Base-by-base conservation (phyloP, 2,113 vertebrate species). In the Pardalotus punctatus region DNA sequence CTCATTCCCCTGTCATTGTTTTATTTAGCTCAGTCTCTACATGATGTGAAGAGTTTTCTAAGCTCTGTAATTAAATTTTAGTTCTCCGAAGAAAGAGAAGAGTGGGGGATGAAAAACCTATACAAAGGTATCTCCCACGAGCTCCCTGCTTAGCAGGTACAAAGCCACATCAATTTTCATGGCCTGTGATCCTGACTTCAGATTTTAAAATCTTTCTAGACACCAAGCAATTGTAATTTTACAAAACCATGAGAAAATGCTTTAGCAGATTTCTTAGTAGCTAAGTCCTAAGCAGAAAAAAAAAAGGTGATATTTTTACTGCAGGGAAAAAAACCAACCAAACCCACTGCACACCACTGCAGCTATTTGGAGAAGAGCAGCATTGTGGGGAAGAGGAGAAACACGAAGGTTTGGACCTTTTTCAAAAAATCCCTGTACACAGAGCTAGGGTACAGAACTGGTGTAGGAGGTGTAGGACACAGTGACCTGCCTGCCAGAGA, bases 41-140 rank as follows among this genome's bases (percentile, higher is more conserved):
- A 36, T 2, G 12, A 61, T n/a, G 36, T 77, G 43, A 86, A 69
- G 66, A 23, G 19, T 53, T 73, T 77, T 42, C 58, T 24, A 50
- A 83, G 76, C 54, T 77, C 79, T 86, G 62, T 81, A 90, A 95
- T 92, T 95, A 83, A 64, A 88, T 73, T 73, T 57, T 11, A 77
- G 17, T 28, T 73, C 50, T 45, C 22, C 16, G 29, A 83, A 88
- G 45, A 70, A 76, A 53, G 21, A 42, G 25, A 56, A n/a, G 16
- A 71, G 28, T 4, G 4, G 18, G 23, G 85, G 14, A 33, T 76
- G 40, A 69, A 57, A 58, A 67, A 62, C 47, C 45, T 28, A 19
- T 4, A 45, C 47, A 17, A 2, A 84, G 28, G 18, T 48, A 29
- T 76, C 84, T 83, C 62, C 66, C 24, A 27, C 11, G 6, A 71